These are phyloP conservation scores for Pempheris klunzingeri DNA, from an alignment of 2,797 vertebrate genomes.

Conservation along the genomic window DNA sequence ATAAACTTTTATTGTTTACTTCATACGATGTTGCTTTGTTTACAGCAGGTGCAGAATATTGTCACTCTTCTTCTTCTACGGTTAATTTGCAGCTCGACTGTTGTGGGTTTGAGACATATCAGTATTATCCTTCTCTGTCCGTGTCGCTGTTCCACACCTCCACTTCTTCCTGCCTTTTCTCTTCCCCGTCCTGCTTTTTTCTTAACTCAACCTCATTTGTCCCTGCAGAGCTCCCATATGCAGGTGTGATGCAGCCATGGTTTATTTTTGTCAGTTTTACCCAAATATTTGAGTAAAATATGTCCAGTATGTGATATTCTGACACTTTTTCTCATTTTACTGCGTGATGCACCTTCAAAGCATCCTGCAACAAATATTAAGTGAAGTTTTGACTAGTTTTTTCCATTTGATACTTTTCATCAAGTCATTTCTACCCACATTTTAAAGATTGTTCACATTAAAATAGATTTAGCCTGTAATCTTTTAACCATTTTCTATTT, in stretches of 20 bases:
- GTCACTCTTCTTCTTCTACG: slow-evolving; percentile 41
- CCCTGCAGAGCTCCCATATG: neutral
- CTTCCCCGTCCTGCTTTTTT: neutral
- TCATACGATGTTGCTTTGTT: slow-evolving; percentile 75
- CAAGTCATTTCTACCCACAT: too few species aligned
- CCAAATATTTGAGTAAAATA: neutral
- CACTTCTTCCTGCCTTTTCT: too few species aligned
- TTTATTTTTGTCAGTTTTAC: neutral
- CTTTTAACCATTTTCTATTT: neutral
- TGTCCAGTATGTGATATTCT: neutral
- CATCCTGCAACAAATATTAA: neutral
- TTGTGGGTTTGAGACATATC: slow-evolving; percentile 52
- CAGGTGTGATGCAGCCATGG: neutral
- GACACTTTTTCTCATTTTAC: neutral
- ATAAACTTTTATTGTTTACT: slow-evolving; percentile 83
- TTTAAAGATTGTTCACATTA: too few species aligned
- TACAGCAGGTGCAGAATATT: slow-evolving; percentile 63
- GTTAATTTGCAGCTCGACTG: slow-evolving; percentile 39
- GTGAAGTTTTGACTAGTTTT: neutral
- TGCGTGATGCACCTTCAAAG: neutral
- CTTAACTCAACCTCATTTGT: neutral
- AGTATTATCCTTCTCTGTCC: slow-evolving; percentile 48
- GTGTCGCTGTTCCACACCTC: neutral
- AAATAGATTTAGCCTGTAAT: too few species aligned
- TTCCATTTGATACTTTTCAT: neutral